phyloP scores from a whole-genome alignment of 2,888 invertebrate genomes.

The Mythimna pallens region DNA sequence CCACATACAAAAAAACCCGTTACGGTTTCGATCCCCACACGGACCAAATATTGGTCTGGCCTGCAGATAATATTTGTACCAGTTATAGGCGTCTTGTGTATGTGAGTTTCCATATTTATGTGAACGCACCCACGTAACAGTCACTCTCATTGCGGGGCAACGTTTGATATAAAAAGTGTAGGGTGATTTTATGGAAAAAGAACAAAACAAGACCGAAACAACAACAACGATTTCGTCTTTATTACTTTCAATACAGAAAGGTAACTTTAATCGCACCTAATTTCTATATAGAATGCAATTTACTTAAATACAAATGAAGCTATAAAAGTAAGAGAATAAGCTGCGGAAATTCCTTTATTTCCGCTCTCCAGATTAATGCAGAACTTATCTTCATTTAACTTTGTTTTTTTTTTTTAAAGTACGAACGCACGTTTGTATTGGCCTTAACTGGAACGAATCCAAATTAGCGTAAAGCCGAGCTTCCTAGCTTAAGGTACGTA shows the following conservation, averaged over 20 bases:
- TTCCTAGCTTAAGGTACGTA: constrained; percentile 56
- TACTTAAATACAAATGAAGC: constrained; percentile 37
- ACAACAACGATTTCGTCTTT: not conserved
- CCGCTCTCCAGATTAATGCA: constrained; percentile 33
- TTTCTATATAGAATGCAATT: constrained; percentile 3
- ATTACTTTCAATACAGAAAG: not conserved
- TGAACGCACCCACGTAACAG: too few relatives aligned
- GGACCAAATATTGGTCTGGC: too few relatives aligned
- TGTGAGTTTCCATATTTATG: too few relatives aligned
- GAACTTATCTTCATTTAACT: constrained; percentile 39
- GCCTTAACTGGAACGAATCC: constrained; percentile 65
- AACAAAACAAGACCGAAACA: too few relatives aligned
- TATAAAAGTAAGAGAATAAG: constrained; percentile 25
- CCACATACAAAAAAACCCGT: too few relatives aligned
- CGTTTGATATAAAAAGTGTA: too few relatives aligned
- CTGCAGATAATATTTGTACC: too few relatives aligned
- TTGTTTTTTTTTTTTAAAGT: constrained; percentile 7
- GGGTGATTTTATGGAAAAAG: too few relatives aligned
- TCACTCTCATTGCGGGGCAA: too few relatives aligned
- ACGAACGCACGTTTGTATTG: constrained; percentile 42
- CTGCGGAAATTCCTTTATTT: constrained; percentile 44
- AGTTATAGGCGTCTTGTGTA: too few relatives aligned
- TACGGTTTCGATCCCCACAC: too few relatives aligned
- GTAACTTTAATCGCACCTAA: constrained; percentile 5
- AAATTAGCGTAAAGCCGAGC: constrained; percentile 63